phyloP scores from a whole-genome alignment of 1,140 invertebrate genomes.

The Stegodyphus mimosarum region DNA sequence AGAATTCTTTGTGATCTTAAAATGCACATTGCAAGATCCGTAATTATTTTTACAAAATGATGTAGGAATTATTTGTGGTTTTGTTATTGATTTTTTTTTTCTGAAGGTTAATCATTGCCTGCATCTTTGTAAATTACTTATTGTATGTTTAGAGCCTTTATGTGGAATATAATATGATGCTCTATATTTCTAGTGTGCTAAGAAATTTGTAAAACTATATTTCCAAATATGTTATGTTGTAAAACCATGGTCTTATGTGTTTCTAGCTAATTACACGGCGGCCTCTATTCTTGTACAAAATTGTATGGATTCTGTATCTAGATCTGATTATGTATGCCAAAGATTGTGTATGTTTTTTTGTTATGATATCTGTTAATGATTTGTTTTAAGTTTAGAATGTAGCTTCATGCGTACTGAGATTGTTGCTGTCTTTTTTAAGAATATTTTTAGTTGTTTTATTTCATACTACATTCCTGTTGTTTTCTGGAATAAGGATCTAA shows the following conservation, averaged over 20 bases:
- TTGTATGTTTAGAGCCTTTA: too few species aligned
- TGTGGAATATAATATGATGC: too few species aligned
- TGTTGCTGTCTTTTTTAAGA: slow-evolving; percentile 32
- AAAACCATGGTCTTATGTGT: neutral
- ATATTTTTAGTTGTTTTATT: too few species aligned
- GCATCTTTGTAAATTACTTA: neutral
- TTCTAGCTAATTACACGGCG: neutral
- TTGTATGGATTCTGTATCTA: neutral
- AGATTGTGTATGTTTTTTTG: slow-evolving; percentile 16
- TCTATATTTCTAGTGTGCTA: slow-evolving; percentile 20
- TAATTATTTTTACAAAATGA: neutral
- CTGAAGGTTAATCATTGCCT: neutral
- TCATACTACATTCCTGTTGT: too few species aligned
- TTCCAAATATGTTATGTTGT: slow-evolving; percentile 29
- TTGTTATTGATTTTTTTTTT: neutral
- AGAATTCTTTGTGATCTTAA: neutral
- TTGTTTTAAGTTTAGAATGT: slow-evolving; percentile 41
- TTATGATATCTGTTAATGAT: slow-evolving; percentile 12
- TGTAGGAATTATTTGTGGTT: neutral
- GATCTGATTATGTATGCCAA: slow-evolving; percentile 21
- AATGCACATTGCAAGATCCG: neutral
- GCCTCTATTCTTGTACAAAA: neutral
- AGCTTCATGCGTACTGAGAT: slow-evolving; percentile 18
- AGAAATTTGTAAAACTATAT: slow-evolving; percentile 18
- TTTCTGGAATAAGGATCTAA: too few species aligned